Conservation (phyloP, 2,888 invertebrate species). For the Apoda limacodes region DNA sequence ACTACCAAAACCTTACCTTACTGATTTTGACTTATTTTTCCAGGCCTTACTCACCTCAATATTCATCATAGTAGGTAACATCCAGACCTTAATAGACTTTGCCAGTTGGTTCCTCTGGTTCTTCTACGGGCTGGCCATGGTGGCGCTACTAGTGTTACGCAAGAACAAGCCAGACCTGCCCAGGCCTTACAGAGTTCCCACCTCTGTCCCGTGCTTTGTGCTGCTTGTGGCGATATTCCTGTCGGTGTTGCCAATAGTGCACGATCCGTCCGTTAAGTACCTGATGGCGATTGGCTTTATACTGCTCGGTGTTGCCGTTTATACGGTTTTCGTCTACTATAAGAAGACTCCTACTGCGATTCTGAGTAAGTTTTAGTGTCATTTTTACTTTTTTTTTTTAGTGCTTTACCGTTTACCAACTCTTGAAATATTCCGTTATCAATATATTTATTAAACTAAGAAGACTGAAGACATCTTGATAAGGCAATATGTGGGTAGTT, state of each 20-base stretch:
- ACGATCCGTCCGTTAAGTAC: conserved; percentile 82
- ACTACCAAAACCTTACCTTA: too few relatives aligned
- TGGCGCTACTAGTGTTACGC: conserved; percentile 79
- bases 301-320: conserved; percentile 75
- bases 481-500: too few relatives aligned
- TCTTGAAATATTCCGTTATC: conserved; percentile 1
- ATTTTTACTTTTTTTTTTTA: conserved; percentile 21
- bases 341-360: conserved; percentile 72
- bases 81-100: conserved; percentile 82
- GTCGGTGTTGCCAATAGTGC: conserved; percentile 79
- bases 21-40: too few relatives aligned
- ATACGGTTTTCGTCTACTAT: conserved; percentile 81
- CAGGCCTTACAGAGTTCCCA: conserved; percentile 82
- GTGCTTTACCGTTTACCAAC: not conserved
- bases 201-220: conserved; percentile 78
- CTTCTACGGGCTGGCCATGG: conserved; percentile 87
- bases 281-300: conserved; percentile 81
- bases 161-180: conserved; percentile 74
- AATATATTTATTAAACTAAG: conserved; percentile 12
- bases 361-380: conserved; percentile 62
- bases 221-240: conserved; percentile 78
- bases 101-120: conserved; percentile 91
- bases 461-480: not conserved
- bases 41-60: conserved; percentile 76
- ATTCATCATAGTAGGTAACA: conserved; percentile 80